Conservation (phyloP, 2,113 vertebrate genomes). For the Cavia porcellus region DNA sequence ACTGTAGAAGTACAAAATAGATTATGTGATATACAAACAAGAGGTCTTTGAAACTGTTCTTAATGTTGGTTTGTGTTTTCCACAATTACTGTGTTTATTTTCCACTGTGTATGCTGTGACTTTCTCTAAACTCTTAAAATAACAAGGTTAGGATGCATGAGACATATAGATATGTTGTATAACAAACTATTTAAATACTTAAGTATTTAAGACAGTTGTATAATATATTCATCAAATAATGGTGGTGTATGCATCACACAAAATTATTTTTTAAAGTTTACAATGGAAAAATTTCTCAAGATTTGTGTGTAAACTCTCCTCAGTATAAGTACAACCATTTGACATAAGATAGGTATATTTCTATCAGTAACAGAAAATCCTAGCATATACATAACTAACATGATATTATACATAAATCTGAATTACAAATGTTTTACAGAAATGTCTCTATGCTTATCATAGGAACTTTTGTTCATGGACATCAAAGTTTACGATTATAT, state of each 20-base stretch:
- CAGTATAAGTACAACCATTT: not conserved
- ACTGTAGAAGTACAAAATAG: slow-evolving; percentile 32
- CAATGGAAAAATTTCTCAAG: slow-evolving; percentile 40
- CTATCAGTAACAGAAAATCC: not conserved
- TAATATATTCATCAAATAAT: slow-evolving; percentile 9
- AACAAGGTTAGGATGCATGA: not conserved
- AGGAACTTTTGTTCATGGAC: not conserved
- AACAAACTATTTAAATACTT: not conserved
- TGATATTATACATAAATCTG: not conserved
- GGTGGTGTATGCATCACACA: not conserved
- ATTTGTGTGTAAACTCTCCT: not conserved
- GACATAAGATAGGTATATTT: not conserved
- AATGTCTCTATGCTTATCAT: not conserved
- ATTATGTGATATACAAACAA: not conserved
- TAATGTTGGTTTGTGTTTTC: slow-evolving; percentile 42
- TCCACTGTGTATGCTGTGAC: not conserved
- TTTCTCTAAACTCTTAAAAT: not conserved
- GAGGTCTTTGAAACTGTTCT: not conserved
- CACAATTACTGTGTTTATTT: not conserved
- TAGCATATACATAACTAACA: not conserved
- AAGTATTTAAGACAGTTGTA: not conserved
- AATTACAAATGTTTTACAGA: not conserved
- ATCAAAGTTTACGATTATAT: not conserved
- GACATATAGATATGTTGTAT: not conserved
- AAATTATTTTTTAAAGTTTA: slow-evolving; percentile 43